Evolutionary conservation across 2,888 invertebrate genomes (phyloP).

Genomic region (Lasioglossum villosulum): DNA sequence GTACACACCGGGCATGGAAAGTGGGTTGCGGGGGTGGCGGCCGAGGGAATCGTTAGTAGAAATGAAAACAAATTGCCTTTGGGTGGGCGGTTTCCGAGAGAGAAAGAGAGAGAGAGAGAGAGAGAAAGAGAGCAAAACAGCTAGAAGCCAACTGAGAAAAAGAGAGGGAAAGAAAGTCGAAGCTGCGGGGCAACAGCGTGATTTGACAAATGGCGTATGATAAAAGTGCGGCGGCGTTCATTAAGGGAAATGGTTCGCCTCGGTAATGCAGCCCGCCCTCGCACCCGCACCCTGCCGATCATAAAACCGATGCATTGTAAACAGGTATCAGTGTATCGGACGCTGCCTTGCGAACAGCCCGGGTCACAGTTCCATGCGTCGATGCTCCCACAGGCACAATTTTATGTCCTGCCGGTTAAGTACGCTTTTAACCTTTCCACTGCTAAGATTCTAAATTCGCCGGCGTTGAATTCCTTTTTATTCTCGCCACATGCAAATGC

Average conservation of each 20-base stretch:
- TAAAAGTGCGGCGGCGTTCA: slow-evolving; percentile 67
- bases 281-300: slow-evolving; percentile 26
- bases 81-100: slow-evolving; percentile 49
- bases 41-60: slow-evolving; percentile 64
- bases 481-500: neutral
- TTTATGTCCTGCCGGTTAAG: slow-evolving; percentile 27
- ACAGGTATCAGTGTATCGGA: slow-evolving; percentile 43
- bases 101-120: neutral
- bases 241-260: slow-evolving; percentile 62
- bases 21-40: slow-evolving; percentile 30
- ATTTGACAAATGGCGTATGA: slow-evolving; percentile 69
- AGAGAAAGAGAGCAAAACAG: neutral
- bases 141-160: neutral
- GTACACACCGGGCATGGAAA: slow-evolving; percentile 27
- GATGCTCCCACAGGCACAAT: neutral
- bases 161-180: slow-evolving; percentile 14
- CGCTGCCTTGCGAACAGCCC: slow-evolving; percentile 3
- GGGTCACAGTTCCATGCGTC: slow-evolving; percentile 22
- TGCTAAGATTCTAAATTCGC: slow-evolving; percentile 30
- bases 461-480: neutral
- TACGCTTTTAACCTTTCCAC: slow-evolving; percentile 44
- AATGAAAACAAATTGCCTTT: slow-evolving; percentile 72
- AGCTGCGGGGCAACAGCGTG: slow-evolving; percentile 47
- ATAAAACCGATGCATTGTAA: slow-evolving; percentile 61
- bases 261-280: slow-evolving; percentile 25